A percentile compares a stretch with the other conserved stretches of the same genome.
These are phyloP conservation scores for Propithecus coquereli DNA, from an alignment of 2,113 vertebrate genomes.

Conservation along the genomic window DNA sequence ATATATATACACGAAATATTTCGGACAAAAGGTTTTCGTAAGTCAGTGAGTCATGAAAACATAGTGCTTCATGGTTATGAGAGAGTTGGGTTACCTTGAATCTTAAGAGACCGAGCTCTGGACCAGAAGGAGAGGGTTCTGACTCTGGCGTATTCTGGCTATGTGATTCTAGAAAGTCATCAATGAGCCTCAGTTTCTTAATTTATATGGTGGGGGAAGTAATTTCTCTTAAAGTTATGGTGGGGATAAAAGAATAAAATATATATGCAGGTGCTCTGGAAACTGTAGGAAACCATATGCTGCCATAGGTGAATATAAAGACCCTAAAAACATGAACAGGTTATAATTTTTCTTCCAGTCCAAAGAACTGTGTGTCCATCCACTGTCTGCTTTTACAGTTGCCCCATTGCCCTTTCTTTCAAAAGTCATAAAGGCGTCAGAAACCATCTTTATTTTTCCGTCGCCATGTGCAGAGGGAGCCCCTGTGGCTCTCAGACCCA, in stretches of 20 bases:
- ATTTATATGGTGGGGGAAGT: not conserved
- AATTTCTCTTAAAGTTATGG: not conserved
- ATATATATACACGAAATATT: not conserved
- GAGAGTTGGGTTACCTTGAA: not conserved
- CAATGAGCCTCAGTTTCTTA: not conserved
- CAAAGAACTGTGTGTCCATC: not conserved
- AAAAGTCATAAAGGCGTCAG: not conserved
- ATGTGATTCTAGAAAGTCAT: not conserved
- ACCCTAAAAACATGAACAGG: not conserved
- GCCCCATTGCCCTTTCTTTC: not conserved
- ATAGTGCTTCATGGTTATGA: not conserved
- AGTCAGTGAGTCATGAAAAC: not conserved
- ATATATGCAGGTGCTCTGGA: not conserved
- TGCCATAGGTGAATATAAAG: not conserved
- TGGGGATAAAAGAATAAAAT: conserved; percentile 21
- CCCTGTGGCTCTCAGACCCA: not conserved
- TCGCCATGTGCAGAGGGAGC: not conserved
- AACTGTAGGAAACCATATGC: not conserved
- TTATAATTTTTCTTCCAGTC: not conserved
- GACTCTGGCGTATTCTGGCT: not conserved
- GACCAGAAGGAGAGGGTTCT: not conserved
- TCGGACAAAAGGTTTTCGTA: not conserved
- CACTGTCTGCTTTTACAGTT: not conserved
- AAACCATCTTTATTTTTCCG: not conserved
- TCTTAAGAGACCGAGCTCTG: not conserved